Evolutionary conservation across 2,113 vertebrate species (phyloP), one percentile per base, ranked within the genome.

Genomic region (Butorides virescens): DNA sequence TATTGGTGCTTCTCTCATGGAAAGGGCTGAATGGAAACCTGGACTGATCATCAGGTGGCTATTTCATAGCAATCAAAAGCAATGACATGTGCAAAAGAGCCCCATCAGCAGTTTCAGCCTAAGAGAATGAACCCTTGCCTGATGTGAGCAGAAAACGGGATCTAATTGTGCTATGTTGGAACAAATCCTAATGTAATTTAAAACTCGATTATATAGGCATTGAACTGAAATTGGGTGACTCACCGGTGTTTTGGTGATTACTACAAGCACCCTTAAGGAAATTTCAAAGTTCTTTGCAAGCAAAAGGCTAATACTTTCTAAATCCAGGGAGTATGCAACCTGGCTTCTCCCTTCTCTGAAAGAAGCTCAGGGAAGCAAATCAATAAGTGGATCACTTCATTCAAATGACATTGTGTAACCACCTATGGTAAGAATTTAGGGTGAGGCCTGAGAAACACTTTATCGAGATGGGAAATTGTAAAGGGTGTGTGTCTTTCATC

Each of bases 371-470:
- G 87, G 74, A 95, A 90, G 74, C 88, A 90, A 90, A 94, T 61
- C 84, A 78, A 4, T 86, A 72, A 76, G 42, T 92, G 67, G 84
- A 90, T 96, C 85, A 15, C 25, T 82, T 95, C 58, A 82, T 79
- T 79, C 66, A 91, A 66, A 76, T 70, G 77, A 50, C 46, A 58
- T 82, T 91, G 82, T 50, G 78, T 83, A 96, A 96, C 13, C 81
- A 93, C 70, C 71, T 70, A 58, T 4, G 15, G 44, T 34, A 95
- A 88, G 94, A 93, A 96, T 95, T 90, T 76, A 84, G 92, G 96
- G 96, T 93, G 95, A 80, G 95, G 94, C 93, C 66, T 95, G 96
- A 93, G 95, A 97, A 97, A 82, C 66, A 83, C 20, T 72, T 90
- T 25, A 58, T 32, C 22, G 18, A 75, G 20, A 2, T 79, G 61